phyloP scores from a whole-genome alignment of 37 sponge, comb jelly and placozoan species.

The Hormiphora californensis region DNA sequence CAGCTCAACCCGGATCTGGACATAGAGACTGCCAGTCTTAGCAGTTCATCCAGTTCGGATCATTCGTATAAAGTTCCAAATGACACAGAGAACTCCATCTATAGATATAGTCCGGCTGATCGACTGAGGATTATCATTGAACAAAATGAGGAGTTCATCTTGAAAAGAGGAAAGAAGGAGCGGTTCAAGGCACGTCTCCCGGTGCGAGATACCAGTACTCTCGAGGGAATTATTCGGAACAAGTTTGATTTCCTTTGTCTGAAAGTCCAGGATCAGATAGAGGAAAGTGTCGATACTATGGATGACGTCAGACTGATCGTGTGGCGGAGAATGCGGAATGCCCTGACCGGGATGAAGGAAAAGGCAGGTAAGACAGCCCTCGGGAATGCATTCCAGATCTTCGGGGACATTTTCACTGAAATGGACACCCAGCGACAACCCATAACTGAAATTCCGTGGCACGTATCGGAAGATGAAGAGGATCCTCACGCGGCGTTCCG shows the following conservation, averaged over 20 bases:
- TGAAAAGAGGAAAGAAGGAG: not conserved
- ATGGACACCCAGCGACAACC: not conserved
- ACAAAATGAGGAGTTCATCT: not conserved
- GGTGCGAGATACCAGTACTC: not conserved
- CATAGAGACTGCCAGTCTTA: not conserved
- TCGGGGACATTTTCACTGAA: not conserved
- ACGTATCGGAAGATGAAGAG: not conserved
- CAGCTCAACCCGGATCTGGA: no score
- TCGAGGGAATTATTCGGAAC: not conserved
- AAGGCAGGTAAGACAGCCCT: not conserved
- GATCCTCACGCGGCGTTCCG: conserved; percentile 15
- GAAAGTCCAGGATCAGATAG: not conserved
- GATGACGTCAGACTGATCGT: not conserved
- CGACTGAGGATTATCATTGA: not conserved
- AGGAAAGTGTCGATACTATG: not conserved
- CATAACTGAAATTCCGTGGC: not conserved
- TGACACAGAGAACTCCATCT: not conserved
- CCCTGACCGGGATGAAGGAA: not conserved
- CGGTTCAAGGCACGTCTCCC: not conserved
- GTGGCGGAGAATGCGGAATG: not conserved
- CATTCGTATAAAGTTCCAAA: not conserved
- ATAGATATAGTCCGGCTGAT: not conserved
- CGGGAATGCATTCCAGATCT: not conserved
- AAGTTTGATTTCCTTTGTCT: not conserved
- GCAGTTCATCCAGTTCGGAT: not conserved